Base-by-base conservation (phyloP, 2,888 invertebrate species). In the Myathropa florea region DNA sequence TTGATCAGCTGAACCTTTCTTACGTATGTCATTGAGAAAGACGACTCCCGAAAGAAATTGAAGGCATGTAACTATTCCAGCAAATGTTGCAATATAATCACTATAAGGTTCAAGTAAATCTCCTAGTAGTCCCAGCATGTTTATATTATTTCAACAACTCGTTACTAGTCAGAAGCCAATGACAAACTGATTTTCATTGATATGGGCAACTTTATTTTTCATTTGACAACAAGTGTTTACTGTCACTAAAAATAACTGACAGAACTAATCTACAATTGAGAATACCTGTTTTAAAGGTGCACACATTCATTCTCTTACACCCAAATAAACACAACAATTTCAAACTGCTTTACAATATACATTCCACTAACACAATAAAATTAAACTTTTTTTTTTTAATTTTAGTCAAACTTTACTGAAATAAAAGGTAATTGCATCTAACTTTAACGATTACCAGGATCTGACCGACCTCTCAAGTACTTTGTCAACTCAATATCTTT, bases 11-110 rank as follows among this genome's bases (percentile, higher is more conserved):
- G 93, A 94, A 21, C 95, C 94, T 90, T 95, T 95, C 89, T 95
- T 95, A 85, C 95, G 94, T 87, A 97, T 96, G 90, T 96, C 96
- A 91, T 94, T 95, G 91, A 97, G 95, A 83, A 97, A 94, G 90
- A 96, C 94, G 90, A 94, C 93, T 90, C 97, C 97, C 33, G 97
- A 95, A 90, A 97, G 95, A 94, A 97, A 97, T 92, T 97, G 97
- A 0, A 94, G 95, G 89, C 96, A 95, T 28, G 98, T 97, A 28
- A 96, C 94, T 78, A 96, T 92, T 85, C 95, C 95, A 46, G 97
- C 97, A 70, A 95, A 92, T 76, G 94, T 93, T 55, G 94, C 96
- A 77, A 92, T 91, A 6, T 88, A 77, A 23, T 91, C 90, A 73
- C 91, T 91, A 57, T 92, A 88, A 12, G 92, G 92, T 70, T 79